Evolutionary conservation across 2,113 vertebrate species (phyloP), one percentile per base, ranked within the genome.

Genomic region (Baryphthengus martii): DNA sequence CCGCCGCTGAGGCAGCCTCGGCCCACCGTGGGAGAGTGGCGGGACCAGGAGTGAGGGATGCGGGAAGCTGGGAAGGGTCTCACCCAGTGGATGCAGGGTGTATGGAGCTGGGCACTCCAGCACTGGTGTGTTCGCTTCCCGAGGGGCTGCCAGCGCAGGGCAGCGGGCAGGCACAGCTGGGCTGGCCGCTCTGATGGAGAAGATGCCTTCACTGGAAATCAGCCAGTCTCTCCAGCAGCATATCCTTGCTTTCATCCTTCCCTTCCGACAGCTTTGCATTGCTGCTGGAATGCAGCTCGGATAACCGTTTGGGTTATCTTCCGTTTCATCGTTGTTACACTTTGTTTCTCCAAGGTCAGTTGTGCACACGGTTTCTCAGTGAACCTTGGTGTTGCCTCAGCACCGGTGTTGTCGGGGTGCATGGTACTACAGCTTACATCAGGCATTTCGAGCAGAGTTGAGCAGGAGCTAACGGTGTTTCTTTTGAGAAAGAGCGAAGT

Each of bases 41-140:
- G 7, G 37, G 52, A 26, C 19, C 19, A 6, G 44, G 12, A 44
- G 9, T 2, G 78, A 58, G 77, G 35, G 31, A 3, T 11, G 56
- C n/a, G 2, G 1, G 13, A 9, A 29, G 63, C 39, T 10, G 47
- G 17, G 63, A 35, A 35, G 49, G 2, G 13, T 9, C 13, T n/a
- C 5, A 1, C 5, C 3, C 31, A 3, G 24, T 1, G 28, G 63
- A 29, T 28, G 61, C 61, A 13, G 39, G 4, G 2, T 18, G 3
- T 29, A 65, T 42, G 19, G 42, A 6, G 8, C 26, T 2, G 7
- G 40, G 16, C 14, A 13, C 44, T 12, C 19, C 40, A 3, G 49
- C 19, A 35, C 23, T 10, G 40, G 31, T 2, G 29, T 6, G 45
- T 24, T 72, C 9, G 14, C 55, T 17, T 9, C 53, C 49, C 5